Base-by-base conservation (phyloP, 2,113 vertebrate genomes). In the Thinocorus orbignyianus region DNA sequence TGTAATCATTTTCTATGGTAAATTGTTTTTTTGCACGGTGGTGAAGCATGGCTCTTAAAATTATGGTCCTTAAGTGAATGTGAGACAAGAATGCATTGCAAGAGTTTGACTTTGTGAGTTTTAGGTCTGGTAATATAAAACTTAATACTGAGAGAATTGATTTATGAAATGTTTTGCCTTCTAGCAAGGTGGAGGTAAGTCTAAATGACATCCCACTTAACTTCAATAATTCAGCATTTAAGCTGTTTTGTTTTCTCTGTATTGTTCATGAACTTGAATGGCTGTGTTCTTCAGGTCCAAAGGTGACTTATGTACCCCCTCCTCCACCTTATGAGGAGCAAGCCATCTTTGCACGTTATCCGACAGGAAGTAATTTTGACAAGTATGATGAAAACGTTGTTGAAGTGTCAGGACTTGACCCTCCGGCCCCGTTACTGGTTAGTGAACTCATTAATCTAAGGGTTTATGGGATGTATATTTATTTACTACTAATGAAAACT, bases 321-420 rank as follows among this genome's bases (percentile, higher is more conserved):
- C 97, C 98, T 19, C 99, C 99, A 15, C 97, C 99, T 37, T 98
- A 99, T 25, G 98, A 98, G 39, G 99, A 99, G 51, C 91, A 96
- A 9, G 95, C 98, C 10, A 98, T 99, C 73, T 99, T 99, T 97
- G 96, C 98, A 61, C 99, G 88, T 86, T 99, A 99, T 39, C 94
- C 98, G 86, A 97, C 97, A 4, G 99, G 99, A 81, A 98, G 99
- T 79, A 99, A 99, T 97, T 99, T 99, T 92, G 97, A 99, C 85
- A 99, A 99, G 96, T 99, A 99, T 17, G 99, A 99, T 81, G 98
- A 99, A 52, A 99, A 99, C 9, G 6, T 97, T 58, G 99, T 99
- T 2, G 97, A 99, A 49, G 98, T 99, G 16, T 99, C 98, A 39
- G 99, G 99, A 88, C 81, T 90, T 90, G 98, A 99, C 88, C 97